Base-by-base conservation (phyloP, 2,797 vertebrate species). In the Hipposideros larvatus region DNA sequence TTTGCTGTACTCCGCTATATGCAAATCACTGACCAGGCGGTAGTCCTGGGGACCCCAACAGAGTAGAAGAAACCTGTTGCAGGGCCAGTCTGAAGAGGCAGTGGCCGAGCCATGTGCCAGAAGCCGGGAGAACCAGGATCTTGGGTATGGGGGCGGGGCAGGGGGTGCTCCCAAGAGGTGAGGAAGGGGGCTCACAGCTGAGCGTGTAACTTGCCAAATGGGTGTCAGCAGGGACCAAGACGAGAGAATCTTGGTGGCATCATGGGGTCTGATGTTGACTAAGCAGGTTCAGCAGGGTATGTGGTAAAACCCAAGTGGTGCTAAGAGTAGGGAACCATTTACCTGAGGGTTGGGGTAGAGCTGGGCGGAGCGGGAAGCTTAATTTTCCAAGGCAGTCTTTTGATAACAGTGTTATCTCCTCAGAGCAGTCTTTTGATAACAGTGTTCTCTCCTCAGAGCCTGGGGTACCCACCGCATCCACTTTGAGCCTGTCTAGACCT, bases 231-330 rank as follows among this genome's bases (percentile, higher is more conserved):
- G 51, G 46, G 28, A 53, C 34, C 21, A 16, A 66, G 87, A n/a
- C 0, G 15, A n/a, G 75, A 55, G 57, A 41, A 51, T 4, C 16
- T 6, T 3, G 28, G n/a, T 15, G 14, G 48, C 48, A 34, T 0
- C 2, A 6, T 0, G 41, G 46, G 55, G 37, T 11, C 51, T 5
- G 1, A 37, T 0, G 26, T 0, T n/a, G 53, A 16, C 15, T 0
- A 0, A 37, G 57, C 2, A 3, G 41, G 34, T 53, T 24, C 7
- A 3, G 68, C 28, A 22, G 41, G 26, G 37, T n/a, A 22, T 0
- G 0, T 3, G 21, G 18, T 15, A 22, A 19, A 37, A 13, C 14
- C 5, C 0, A 48, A 15, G 43, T 41, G 24, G 71, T 5, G 7
- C 43, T 14, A 74, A 1, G 7, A 8, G 6, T 13, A 53, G 2